Percentiles rank a stretch among this genome's conserved stretches.
Evolutionary conservation across 2,113 vertebrate species (phyloP).

Genomic region (Vimba vimba): DNA sequence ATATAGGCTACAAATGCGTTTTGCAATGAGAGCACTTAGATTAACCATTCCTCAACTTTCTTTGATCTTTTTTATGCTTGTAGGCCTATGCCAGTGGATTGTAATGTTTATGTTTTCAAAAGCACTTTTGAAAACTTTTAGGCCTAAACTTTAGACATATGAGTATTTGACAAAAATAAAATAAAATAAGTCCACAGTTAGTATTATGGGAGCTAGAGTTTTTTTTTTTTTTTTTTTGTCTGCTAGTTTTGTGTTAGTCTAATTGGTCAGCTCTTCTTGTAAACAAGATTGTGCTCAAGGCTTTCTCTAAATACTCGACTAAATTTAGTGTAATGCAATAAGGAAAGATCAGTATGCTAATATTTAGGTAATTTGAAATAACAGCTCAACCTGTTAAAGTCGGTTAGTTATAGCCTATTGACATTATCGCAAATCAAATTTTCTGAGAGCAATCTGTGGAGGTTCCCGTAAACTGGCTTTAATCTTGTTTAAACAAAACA

Average conservation of each 20-base stretch:
- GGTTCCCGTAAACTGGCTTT: too few species aligned
- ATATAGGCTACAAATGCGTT: background rate
- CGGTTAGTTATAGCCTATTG: background rate
- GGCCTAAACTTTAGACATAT: background rate
- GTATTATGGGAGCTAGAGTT: background rate
- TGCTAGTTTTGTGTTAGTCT: background rate
- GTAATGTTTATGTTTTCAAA: background rate
- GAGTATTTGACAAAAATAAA: background rate
- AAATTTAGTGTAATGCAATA: conserved; percentile 81
- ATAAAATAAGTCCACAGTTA: background rate
- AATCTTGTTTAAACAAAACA: too few species aligned
- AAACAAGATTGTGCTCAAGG: conserved; percentile 19
- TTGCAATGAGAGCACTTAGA: background rate
- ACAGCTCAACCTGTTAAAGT: conserved; percentile 68
- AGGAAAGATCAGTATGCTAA: conserved; percentile 80
- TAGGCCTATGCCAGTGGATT: background rate
- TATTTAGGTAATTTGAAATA: conserved; percentile 78
- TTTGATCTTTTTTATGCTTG: background rate
- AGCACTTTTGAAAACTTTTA: background rate
- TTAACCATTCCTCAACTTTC: background rate
- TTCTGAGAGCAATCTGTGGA: too few species aligned
- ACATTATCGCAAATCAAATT: background rate
- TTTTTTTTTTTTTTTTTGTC: background rate
- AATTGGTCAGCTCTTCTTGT: conserved; percentile 14
- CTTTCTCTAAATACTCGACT: conserved; percentile 70